Conservation (phyloP, 92 coral and sea anemone species). For the Porites rus region DNA sequence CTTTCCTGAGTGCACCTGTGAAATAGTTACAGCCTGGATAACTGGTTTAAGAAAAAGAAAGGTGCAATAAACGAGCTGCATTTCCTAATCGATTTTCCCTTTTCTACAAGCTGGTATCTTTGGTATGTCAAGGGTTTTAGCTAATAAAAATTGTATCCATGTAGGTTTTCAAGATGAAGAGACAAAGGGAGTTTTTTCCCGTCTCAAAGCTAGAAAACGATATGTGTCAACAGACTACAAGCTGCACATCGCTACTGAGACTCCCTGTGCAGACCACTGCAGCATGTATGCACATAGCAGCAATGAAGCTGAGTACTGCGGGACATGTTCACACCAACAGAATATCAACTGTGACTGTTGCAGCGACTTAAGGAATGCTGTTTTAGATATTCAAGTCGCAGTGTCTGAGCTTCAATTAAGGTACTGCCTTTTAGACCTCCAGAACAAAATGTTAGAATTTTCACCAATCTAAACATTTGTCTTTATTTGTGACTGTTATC, state of each 20-base stretch:
- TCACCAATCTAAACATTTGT: background rate
- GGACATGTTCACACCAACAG: conserved; percentile 22
- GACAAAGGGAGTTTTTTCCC: conserved; percentile 32
- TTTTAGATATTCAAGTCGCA: conserved; percentile 22
- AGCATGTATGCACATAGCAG: background rate
- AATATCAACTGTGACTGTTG: conserved; percentile 24
- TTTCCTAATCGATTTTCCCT: too few relatives aligned
- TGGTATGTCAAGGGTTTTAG: background rate
- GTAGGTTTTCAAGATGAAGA: conserved; percentile 29
- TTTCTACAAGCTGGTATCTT: too few relatives aligned
- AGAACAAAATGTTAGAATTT: background rate
- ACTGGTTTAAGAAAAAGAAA: too few relatives aligned
- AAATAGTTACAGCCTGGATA: too few relatives aligned
- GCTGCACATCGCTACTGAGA: conserved; percentile 39
- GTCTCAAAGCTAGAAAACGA: conserved; percentile 29
- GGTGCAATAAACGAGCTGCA: too few relatives aligned
- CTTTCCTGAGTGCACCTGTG: too few relatives aligned
- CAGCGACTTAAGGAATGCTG: conserved; percentile 4
- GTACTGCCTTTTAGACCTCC: too few relatives aligned
- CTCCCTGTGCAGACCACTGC: conserved; percentile 44
- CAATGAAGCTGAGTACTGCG: conserved; percentile 22
- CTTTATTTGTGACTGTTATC: background rate
- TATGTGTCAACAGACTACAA: conserved; percentile 56
- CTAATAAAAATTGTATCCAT: conserved; percentile 4
- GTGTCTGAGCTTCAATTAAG: background rate